Base-by-base conservation (phyloP, 1,140 invertebrate genomes). In the Subanguina moxae region DNA sequence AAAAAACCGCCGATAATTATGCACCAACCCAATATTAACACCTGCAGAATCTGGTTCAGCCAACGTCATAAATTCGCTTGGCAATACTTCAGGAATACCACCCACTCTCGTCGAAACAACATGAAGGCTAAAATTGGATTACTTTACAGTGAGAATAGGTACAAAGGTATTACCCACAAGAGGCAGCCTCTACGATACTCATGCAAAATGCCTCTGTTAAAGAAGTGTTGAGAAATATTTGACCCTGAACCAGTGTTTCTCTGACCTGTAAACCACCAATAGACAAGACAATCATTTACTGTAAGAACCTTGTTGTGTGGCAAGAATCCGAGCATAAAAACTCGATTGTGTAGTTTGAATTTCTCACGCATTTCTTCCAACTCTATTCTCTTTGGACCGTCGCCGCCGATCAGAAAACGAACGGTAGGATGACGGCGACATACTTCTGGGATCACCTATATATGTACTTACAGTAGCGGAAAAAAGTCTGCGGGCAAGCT, bases 191-290 rank as follows among this genome's bases (percentile, higher is more conserved):
- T 27, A 98, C 92, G 74, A 98, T 97, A 43, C 93, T 92, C 88
- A 97, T 97, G 83, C 96, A 98, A 85, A 97, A 99, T 9, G 95
- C 95, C 84, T 99, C 96, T 0, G 95, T 99, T 15, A 99, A 84
- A 21, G 94, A 97, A 28, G 94, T 96, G 83, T 98, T 99, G 17
- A 99, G 86, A 86, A 97, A 94, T 74, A 99, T 93, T 85, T 98
- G 89, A 17, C 93, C 93, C 83, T 89, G 88, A 19, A 90, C 89
- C 25, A 96, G 83, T 42, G 93, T 88, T 84, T 90, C 85, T 42
- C 78, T 64, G 1, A 78, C 77, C 52, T 75, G 13, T 58, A 48
- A 45, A 25, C 3, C 32, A 38, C 3, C 32, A 38, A 3, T 11
- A 38, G 3, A 38, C 11, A 38, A 38, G 3, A 38, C 32, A 38